Percentiles rank a stretch among this genome's conserved stretches.
phyloP scores from a whole-genome alignment of 2,113 vertebrate genomes.

The Aspiorhynchus laticeps region DNA sequence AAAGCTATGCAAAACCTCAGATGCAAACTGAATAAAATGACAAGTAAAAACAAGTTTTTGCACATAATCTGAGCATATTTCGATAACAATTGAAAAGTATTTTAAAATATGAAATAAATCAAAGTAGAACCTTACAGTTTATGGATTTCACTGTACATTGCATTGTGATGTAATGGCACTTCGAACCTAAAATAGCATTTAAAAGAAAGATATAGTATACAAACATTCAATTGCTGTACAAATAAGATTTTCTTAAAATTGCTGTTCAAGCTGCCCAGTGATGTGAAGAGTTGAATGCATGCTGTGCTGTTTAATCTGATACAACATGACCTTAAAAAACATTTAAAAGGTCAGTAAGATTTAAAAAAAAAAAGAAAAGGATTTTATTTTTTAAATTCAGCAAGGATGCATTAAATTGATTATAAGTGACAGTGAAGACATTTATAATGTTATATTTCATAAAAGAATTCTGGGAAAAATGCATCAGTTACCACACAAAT shows the following conservation, averaged over 20 bases:
- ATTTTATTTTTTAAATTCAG: too few relatives aligned
- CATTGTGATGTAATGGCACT: too few relatives aligned
- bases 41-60: background rate
- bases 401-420: background rate
- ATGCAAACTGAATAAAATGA: background rate
- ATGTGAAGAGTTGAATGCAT: too few relatives aligned
- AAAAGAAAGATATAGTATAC: too few relatives aligned
- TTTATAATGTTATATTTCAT: too few relatives aligned
- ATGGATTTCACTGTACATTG: background rate
- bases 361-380: background rate
- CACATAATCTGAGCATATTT: background rate
- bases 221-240: background rate
- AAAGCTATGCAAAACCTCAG: background rate
- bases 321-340: background rate
- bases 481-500: too few relatives aligned
- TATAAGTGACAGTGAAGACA: background rate
- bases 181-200: too few relatives aligned
- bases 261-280: too few relatives aligned
- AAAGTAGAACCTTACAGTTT: too few relatives aligned
- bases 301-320: background rate
- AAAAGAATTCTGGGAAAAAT: too few relatives aligned
- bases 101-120: too few relatives aligned
- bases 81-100: too few relatives aligned
- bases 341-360: background rate
- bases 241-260: background rate